Evolutionary conservation across 2,113 vertebrate genomes (phyloP).

Genomic region (Terrapene triunguis): DNA sequence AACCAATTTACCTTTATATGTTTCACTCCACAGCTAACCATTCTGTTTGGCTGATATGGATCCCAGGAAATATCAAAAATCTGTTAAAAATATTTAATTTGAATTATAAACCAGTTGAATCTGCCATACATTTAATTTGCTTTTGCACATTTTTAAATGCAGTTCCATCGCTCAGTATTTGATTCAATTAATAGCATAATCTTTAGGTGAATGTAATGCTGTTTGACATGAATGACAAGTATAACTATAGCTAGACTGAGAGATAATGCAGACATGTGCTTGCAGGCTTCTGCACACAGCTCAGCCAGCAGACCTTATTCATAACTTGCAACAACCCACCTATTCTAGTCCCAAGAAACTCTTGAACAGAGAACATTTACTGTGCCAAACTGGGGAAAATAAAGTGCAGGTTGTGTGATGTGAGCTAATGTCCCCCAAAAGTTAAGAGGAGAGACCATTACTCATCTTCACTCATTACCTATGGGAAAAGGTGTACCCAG

Average conservation of each 20-base stretch:
- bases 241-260: neutral
- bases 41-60: constrained; percentile 87
- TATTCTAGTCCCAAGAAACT: neutral
- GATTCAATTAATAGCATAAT: neutral
- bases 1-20: constrained; percentile 94
- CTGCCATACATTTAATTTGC: neutral
- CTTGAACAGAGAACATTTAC: neutral
- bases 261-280: neutral
- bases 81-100: constrained; percentile 81
- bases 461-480: neutral
- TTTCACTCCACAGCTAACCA: constrained; percentile 97
- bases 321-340: neutral
- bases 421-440: neutral
- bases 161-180: neutral
- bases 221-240: neutral
- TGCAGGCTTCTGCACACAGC: neutral
- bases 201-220: neutral
- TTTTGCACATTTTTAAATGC: constrained; percentile 3
- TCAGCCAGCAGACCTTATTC: neutral
- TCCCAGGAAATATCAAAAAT: constrained; percentile 99
- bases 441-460: neutral
- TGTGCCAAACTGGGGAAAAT: neutral
- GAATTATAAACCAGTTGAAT: neutral
- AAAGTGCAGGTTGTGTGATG: neutral
- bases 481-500: neutral